A percentile compares a stretch with the other conserved stretches of the same genome.
Conservation (phyloP, 2,888 invertebrate species). For the Cephus pygmeus region DNA sequence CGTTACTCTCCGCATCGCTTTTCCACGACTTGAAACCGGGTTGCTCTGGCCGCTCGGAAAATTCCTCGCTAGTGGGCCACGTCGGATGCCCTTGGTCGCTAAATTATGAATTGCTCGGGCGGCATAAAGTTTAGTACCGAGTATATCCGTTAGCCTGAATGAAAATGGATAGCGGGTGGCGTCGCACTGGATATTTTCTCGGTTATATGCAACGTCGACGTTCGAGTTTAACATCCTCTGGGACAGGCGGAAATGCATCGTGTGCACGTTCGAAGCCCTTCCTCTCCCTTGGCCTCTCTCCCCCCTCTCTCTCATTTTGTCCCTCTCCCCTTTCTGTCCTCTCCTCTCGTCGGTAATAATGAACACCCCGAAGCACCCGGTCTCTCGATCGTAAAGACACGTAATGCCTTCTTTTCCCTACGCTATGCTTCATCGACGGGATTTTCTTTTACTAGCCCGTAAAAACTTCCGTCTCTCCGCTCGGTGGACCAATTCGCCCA, state of each 20-base stretch:
- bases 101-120: conserved; percentile 1
- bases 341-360: conserved; percentile 30
- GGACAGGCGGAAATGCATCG: conserved; percentile 38
- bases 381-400: conserved; percentile 25
- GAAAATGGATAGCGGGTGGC: conserved; percentile 33
- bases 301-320: conserved; percentile 18
- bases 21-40: too few relatives aligned
- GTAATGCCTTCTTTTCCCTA: conserved; percentile 16
- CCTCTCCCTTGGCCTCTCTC: not conserved
- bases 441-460: too few relatives aligned
- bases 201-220: conserved; percentile 1
- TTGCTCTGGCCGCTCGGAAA: too few relatives aligned
- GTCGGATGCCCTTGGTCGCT: not conserved
- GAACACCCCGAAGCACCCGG: conserved; percentile 15
- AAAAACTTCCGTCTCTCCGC: too few relatives aligned
- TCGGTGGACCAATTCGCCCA: too few relatives aligned
- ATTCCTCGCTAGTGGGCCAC: too few relatives aligned
- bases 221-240: conserved; percentile 37
- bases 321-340: conserved; percentile 16
- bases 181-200: conserved; percentile 25
- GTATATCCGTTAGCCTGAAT: conserved; percentile 26
- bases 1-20: too few relatives aligned
- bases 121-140: not conserved
- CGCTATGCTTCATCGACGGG: too few relatives aligned
- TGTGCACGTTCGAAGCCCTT: conserved; percentile 41